These are phyloP conservation scores for Zeugodacus cucurbitae DNA, from an alignment of 1,140 invertebrate species.

Conservation along the genomic window DNA sequence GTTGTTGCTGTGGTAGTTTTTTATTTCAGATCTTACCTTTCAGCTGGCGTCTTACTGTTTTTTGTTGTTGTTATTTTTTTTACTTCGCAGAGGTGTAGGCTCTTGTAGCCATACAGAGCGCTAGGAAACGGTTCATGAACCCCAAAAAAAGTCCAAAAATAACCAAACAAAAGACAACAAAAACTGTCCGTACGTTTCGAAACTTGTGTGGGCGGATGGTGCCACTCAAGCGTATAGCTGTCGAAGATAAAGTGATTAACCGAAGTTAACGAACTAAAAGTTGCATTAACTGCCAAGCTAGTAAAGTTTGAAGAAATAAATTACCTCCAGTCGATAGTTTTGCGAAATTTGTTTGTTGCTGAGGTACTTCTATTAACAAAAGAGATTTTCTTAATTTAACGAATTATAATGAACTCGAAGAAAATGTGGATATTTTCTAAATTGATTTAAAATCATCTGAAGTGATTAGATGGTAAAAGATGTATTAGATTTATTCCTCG, in stretches of 20 bases:
- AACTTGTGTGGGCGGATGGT: neutral
- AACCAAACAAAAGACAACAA: no score
- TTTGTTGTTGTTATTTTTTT: neutral
- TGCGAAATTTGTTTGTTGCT: neutral
- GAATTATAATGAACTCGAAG: no score
- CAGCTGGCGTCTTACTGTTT: neutral
- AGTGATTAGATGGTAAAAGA: no score
- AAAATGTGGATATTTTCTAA: no score
- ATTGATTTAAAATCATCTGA: no score
- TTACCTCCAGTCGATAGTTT: neutral
- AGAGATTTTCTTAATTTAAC: neutral
- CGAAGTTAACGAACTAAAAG: slow-evolving; percentile 5
- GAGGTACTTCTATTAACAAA: neutral
- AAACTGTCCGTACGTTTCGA: neutral
- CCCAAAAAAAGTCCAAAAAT: neutral
- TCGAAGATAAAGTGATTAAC: slow-evolving; percentile 31
- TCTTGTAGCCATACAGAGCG: neutral
- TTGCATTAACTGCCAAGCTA: neutral
- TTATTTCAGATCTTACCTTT: neutral
- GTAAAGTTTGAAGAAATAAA: neutral
- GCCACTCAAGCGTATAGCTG: slow-evolving; percentile 4
- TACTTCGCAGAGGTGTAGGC: neutral
- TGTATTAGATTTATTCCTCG: no score
- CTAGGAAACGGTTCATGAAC: slow-evolving; percentile 15
- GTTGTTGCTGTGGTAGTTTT: neutral